Evolutionary conservation across 2,113 vertebrate genomes (phyloP), one percentile per base, ranked within the genome.

Genomic region (Nematolebias whitei): DNA sequence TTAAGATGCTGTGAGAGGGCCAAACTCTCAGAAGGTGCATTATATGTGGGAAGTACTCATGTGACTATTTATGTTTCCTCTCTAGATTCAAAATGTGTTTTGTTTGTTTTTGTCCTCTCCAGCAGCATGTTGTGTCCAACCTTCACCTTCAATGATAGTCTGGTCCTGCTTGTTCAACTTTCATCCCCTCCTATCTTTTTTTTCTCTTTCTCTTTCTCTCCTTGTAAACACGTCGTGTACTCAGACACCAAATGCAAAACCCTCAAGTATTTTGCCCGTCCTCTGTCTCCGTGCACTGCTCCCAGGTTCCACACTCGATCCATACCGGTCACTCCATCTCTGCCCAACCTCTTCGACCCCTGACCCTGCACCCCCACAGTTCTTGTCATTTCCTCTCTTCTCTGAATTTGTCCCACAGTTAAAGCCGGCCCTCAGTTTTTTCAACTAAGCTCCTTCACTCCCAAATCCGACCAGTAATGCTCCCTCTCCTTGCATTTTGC

Each of bases 61-160:
- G 53, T 64, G 60, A 78, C 66, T 68, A 45, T 55, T 55, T 65
- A 59, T 85, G 60, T 59, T 26, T 18, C 41, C 39, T 45, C 48
- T 69, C 59, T 50, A 35, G 67, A 71, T 40, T 63, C 40, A n/a
- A n/a, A n/a, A n/a, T 63, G 16, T 63, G 14, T 40, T 16, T 29
- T 56, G 23, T 76, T 70, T 76, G 79, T 66, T 9, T 11, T 63
- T 2, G 15, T 15, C 19, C 40, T 32, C 81, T 85, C 71, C 71
- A 38, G 79, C 45, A 48, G 81, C 87, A 89, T 89, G 82, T 80
- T 76, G 72, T 78, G 76, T 90, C 85, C 85, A 77, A 68, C 79
- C 80, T 78, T 87, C 67, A 79, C 80, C 85, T 86, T 58, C 58
- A 80, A 85, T 89, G 82, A 87, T 86, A 63, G 76, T 75, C 71